Base-by-base conservation (phyloP, 2,113 vertebrate genomes). In the Peucedramus taeniatus region DNA sequence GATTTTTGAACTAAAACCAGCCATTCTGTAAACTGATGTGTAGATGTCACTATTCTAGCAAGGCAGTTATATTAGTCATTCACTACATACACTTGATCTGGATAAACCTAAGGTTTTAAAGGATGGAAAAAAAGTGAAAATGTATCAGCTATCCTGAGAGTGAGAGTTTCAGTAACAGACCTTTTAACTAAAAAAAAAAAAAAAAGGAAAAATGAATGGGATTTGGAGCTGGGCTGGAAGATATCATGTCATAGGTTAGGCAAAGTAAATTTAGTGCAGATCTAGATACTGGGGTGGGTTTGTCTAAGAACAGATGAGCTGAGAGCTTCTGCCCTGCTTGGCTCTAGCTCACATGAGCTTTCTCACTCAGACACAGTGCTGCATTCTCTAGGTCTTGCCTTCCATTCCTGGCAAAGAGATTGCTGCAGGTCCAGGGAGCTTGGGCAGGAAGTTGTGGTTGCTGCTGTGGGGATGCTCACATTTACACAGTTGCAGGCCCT, bases 191-290 rank as follows among this genome's bases (percentile, higher is more conserved):
- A 28, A 51, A 27, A 42, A 47, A 60, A 37, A 35, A 45, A 57
- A 37, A 33, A 0, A 10, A 2, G 4, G 4, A 27, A 63, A 65
- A 79, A 54, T 3, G 1, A 14, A 4, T 21, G 61, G 30, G 21
- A 30, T 33, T 56, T 75, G 24, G 14, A 79, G 6, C 16, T 75
- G 42, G n/a, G 13, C 22, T 89, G n/a, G 17, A 44, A 76, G 66
- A 45, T 37, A 15, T 7, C 19, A 59, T 44, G 11, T 68, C 15
- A 15, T 49, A 15, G 15, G 13, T 71, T 83, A 72, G 51, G 13
- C 64, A 53, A 47, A 44, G 24, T 57, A 82, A 79, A 47, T 31
- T 66, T 70, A n/a, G 2, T 19, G 51, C 44, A 31, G 7, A 39
- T 61, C 4, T 45, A 26, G 27, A 30, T 37, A 51, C 10, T 74